phyloP scores from a whole-genome alignment of 2,113 vertebrate species.

The Sebastes schlegelii region DNA sequence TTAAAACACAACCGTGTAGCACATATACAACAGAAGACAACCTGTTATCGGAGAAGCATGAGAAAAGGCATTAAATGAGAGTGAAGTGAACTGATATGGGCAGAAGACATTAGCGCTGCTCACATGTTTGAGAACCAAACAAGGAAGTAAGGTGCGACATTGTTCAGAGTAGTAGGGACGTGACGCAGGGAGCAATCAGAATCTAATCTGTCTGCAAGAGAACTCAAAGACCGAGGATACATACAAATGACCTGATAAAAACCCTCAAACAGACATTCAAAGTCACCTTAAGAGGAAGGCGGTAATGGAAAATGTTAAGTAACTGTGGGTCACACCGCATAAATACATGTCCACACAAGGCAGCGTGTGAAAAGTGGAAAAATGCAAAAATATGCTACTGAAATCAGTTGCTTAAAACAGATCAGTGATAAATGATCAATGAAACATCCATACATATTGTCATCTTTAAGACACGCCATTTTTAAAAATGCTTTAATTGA shows the following conservation, averaged over 20 bases:
- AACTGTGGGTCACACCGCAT: neutral
- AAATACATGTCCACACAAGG: neutral
- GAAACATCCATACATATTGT: no score
- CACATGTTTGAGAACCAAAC: slow-evolving; percentile 41
- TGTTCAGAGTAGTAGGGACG: slow-evolving; percentile 15
- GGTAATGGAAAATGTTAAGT: slow-evolving; percentile 39
- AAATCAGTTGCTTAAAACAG: neutral
- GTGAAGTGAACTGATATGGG: slow-evolving; percentile 39
- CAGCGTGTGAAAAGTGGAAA: neutral
- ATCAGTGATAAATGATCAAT: neutral
- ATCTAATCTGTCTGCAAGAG: slow-evolving; percentile 50
- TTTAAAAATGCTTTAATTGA: no score
- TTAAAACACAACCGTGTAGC: neutral
- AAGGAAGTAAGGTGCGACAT: slow-evolving; percentile 53
- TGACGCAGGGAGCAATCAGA: slow-evolving; percentile 36
- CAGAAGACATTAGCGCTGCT: slow-evolving; percentile 6
- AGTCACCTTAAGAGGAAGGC: slow-evolving; percentile 33
- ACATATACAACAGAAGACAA: neutral
- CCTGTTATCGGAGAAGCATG: slow-evolving; percentile 53
- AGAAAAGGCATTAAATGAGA: slow-evolving; percentile 51
- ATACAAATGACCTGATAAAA: slow-evolving; percentile 58
- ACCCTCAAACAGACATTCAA: slow-evolving; percentile 42
- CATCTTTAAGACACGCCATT: no score
- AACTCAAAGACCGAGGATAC: slow-evolving; percentile 35
- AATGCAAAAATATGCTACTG: neutral